Conservation (phyloP, 2,888 invertebrate species). For the Crossocerus cetratus region DNA sequence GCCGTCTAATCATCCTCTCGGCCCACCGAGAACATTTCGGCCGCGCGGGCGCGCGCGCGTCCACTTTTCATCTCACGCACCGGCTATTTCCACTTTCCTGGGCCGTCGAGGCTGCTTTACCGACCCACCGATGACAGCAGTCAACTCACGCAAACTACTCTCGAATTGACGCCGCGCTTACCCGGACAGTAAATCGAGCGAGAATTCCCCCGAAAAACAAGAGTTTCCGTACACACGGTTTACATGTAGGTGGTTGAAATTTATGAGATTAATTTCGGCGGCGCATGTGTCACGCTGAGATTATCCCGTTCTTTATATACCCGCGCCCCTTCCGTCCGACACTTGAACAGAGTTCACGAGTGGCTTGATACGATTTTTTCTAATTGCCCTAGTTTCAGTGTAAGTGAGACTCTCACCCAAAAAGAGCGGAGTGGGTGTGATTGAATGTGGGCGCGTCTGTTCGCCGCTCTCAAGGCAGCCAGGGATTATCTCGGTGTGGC, state of each 20-base stretch:
- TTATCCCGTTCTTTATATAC: no score
- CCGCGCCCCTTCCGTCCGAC: background rate
- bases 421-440: background rate
- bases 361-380: conserved; percentile 1
- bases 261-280: no score
- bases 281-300: no score
- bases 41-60: background rate
- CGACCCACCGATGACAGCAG: no score
- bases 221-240: no score
- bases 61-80: conserved; percentile 24
- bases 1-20: conserved; percentile 41
- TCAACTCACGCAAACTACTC: no score
- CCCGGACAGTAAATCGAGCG: no score
- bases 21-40: background rate
- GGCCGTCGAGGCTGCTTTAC: no score
- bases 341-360: background rate
- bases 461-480: conserved; percentile 13
- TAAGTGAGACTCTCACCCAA: background rate
- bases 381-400: background rate
- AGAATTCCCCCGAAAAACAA: no score
- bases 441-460: background rate
- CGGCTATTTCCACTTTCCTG: no score
- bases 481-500: conserved; percentile 24
- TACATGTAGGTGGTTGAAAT: no score
- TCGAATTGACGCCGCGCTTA: no score